phyloP scores from a whole-genome alignment of 30 jellyfish, hydroid and myxozoan species.

The Cassiopea xamachana region DNA sequence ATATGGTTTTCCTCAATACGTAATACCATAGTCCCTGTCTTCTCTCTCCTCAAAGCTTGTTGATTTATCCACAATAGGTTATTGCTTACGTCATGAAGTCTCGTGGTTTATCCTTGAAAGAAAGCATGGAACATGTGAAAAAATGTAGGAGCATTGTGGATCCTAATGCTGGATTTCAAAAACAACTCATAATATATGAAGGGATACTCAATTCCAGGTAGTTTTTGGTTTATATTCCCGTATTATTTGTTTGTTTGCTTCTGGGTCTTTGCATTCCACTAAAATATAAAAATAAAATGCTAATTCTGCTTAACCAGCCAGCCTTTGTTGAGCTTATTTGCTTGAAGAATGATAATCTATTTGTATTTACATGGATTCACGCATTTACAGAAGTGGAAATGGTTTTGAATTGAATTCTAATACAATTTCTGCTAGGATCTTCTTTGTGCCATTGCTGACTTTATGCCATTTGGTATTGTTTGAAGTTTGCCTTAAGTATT shows the following conservation, averaged over 20 bases:
- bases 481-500: too few species aligned
- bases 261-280: background rate
- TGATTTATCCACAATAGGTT: conserved; percentile 25
- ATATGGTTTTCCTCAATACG: background rate
- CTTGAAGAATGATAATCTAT: too few species aligned
- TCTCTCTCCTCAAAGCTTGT: background rate
- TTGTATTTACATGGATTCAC: too few species aligned
- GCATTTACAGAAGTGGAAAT: background rate
- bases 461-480: too few species aligned
- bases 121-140: conserved; percentile 77
- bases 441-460: too few species aligned
- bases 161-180: conserved; percentile 90
- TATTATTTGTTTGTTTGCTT: background rate
- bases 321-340: too few species aligned
- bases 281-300: too few species aligned
- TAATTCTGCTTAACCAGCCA: too few species aligned
- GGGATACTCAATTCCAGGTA: conserved; percentile 92
- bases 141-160: conserved; percentile 79
- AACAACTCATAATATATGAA: conserved; percentile 86
- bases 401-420: conserved; percentile 43
- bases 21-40: background rate
- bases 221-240: background rate
- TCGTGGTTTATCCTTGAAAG: conserved; percentile 71
- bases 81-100: conserved; percentile 88
- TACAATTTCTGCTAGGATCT: conserved; percentile 43